Conservation (phyloP, 2,888 invertebrate genomes). For the Pristionchus maxplancki region DNA sequence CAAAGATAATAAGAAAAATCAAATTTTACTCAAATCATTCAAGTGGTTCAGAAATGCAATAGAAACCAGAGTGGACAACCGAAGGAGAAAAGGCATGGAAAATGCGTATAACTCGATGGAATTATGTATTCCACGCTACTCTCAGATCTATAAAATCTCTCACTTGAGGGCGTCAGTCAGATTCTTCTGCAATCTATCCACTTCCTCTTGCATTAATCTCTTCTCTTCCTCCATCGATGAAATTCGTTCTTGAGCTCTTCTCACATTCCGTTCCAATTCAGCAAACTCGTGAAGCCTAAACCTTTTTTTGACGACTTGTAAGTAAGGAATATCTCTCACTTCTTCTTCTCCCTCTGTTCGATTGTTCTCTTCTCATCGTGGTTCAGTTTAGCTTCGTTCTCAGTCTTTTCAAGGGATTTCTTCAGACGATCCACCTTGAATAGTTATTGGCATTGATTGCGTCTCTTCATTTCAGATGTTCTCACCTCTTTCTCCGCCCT, state of each 20-base stretch:
- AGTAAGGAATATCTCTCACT: background rate
- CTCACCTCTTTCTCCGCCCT: slow-evolving; percentile 48
- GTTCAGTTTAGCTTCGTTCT: slow-evolving; percentile 5
- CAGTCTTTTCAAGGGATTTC: slow-evolving; percentile 32
- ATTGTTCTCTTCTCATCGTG: slow-evolving; percentile 44
- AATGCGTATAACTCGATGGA: background rate
- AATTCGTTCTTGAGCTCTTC: slow-evolving; percentile 10
- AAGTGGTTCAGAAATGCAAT: too few species aligned
- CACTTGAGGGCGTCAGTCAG: slow-evolving; percentile 36
- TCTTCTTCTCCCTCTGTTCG: slow-evolving; percentile 50
- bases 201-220: slow-evolving; percentile 16
- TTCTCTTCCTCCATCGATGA: slow-evolving; percentile 46
- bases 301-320: too few species aligned
- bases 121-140: background rate
- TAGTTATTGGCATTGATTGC: background rate
- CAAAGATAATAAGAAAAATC: background rate
- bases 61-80: too few species aligned
- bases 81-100: too few species aligned
- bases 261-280: slow-evolving; percentile 13
- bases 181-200: slow-evolving; percentile 46
- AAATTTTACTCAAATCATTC: background rate
- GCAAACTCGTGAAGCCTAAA: slow-evolving; percentile 33
- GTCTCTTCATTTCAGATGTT: background rate
- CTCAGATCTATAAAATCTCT: background rate
- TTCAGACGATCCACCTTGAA: slow-evolving; percentile 33